Evolutionary conservation across 2,113 vertebrate species (phyloP).

Genomic region (Festucalex cinctus): DNA sequence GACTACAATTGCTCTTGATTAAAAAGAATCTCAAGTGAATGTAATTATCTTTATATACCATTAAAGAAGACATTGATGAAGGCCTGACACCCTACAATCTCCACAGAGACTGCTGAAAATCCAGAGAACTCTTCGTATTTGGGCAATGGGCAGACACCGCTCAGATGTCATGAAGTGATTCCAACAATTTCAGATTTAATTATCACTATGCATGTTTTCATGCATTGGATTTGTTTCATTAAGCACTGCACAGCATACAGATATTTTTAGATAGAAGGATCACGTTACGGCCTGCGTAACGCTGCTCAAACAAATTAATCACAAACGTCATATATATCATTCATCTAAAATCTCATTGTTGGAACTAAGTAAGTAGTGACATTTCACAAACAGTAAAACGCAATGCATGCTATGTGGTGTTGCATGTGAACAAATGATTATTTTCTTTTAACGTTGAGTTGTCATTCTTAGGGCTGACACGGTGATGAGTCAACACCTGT

Average conservation of each 20-base stretch:
- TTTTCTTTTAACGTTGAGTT: neutral
- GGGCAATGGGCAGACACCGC: neutral
- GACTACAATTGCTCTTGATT: neutral
- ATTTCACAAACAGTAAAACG: conserved; percentile 1
- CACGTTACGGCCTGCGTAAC: neutral
- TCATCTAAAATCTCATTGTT: neutral
- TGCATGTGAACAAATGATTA: neutral
- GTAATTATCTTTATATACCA: neutral
- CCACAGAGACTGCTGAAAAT: neutral
- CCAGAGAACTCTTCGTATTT: neutral
- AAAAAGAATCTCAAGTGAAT: neutral
- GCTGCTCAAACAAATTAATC: neutral
- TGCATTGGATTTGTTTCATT: neutral
- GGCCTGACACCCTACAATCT: neutral
- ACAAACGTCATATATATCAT: neutral
- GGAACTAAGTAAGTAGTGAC: neutral
- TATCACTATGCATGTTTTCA: neutral
- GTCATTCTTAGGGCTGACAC: neutral
- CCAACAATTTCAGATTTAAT: neutral
- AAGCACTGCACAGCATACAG: neutral
- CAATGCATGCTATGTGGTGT: neutral
- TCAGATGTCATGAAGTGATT: neutral
- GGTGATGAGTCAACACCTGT: neutral
- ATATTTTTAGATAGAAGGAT: neutral
- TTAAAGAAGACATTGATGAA: no score